Percentiles rank a stretch among this genome's conserved stretches.
phyloP scores from a whole-genome alignment of 2,888 invertebrate genomes.

The Seira sanloemensis region DNA sequence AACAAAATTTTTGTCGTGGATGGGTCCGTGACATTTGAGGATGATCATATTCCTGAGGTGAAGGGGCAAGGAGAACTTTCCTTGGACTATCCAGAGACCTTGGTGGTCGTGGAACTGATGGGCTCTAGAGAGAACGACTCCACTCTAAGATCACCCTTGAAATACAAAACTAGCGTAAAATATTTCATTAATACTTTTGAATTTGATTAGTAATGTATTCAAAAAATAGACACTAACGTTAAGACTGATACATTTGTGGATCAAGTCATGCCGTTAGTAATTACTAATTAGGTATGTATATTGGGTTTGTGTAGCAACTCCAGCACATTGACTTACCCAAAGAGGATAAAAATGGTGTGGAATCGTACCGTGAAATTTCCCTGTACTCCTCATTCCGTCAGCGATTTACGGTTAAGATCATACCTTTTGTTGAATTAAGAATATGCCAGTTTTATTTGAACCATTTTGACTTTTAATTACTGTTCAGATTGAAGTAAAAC shows the following conservation, averaged over 20 bases:
- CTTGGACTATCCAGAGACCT: not conserved
- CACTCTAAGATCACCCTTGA: not conserved
- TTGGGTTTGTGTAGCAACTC: too few species aligned
- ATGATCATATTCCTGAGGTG: not conserved
- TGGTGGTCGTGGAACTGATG: not conserved
- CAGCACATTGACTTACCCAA: too few species aligned
- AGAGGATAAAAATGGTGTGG: not conserved
- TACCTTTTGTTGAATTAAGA: too few species aligned
- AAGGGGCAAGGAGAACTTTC: not conserved
- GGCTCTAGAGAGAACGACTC: not conserved
- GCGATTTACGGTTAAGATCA: constrained; percentile 14
- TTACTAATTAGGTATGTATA: too few species aligned
- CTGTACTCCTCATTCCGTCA: constrained; percentile 18
- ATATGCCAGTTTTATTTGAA: too few species aligned
- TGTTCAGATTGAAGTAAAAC: constrained; percentile 22
- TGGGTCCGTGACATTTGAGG: constrained; percentile 10
- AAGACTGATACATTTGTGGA: too few species aligned
- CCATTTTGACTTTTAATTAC: not conserved
- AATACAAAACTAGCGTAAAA: too few species aligned
- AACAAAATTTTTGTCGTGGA: not conserved
- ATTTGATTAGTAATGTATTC: too few species aligned
- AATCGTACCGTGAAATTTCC: not conserved
- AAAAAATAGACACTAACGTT: too few species aligned
- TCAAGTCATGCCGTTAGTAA: too few species aligned
- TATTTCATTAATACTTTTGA: too few species aligned